A percentile compares a stretch with the other conserved stretches of the same genome.
phyloP scores from a whole-genome alignment of 2,113 vertebrate genomes.

The Cettia cetti region DNA sequence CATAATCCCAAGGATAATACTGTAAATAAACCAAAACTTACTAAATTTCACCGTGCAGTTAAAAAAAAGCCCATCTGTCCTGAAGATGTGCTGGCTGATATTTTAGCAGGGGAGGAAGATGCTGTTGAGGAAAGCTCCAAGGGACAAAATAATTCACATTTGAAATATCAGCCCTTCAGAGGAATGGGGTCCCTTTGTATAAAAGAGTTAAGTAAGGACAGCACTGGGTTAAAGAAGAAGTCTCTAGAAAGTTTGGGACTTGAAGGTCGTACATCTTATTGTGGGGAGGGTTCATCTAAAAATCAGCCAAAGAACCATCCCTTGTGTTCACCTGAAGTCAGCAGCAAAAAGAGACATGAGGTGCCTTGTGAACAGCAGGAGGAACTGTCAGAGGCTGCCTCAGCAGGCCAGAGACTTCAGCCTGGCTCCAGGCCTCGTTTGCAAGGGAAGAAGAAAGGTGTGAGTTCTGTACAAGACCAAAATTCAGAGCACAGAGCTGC shows the following conservation, averaged over 20 bases:
- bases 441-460: not conserved
- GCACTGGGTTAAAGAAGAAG: not conserved
- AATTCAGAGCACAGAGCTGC: not conserved
- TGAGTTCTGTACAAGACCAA: not conserved
- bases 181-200: conserved; percentile 73
- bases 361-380: fast-evolving
- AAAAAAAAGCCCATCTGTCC: conserved; percentile 68
- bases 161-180: conserved; percentile 79
- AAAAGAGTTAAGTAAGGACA: not conserved
- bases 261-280: not conserved
- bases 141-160: not conserved
- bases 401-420: not conserved
- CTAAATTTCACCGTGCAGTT: not conserved
- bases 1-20: not conserved
- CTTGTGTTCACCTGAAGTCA: not conserved
- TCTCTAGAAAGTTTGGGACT: not conserved
- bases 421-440: not conserved
- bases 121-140: conserved; percentile 52
- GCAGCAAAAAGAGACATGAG: not conserved
- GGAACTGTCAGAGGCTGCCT: not conserved
- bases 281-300: not conserved
- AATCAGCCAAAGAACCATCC: not conserved
- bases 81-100: conserved; percentile 81
- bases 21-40: not conserved
- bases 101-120: conserved; percentile 74